Percentiles rank a stretch among this genome's conserved stretches.
Evolutionary conservation across 23 tunicate species (phyloP).

Genomic region (Halocynthia aurantium): DNA sequence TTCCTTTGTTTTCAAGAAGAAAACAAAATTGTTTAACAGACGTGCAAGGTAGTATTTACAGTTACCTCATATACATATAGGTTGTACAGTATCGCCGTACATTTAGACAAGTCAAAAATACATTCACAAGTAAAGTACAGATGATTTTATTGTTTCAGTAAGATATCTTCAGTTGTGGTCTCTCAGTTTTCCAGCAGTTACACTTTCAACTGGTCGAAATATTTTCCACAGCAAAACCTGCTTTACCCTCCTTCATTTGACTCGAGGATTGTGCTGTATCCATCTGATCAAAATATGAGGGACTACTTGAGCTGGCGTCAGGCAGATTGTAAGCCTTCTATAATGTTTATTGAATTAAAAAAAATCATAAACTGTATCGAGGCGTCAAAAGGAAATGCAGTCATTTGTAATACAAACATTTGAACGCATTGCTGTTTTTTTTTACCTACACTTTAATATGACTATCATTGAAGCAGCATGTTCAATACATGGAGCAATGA

Average conservation of each 20-base stretch:
- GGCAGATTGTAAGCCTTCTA: constrained; percentile 69
- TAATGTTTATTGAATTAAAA: too few species aligned
- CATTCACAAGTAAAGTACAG: too few species aligned
- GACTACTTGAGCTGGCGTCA: constrained; percentile 98
- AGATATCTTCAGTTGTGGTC: constrained; percentile 77
- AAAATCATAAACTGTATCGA: background rate
- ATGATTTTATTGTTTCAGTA: constrained; percentile 35
- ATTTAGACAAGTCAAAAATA: background rate
- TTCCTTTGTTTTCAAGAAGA: constrained; percentile 87
- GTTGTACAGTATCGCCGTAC: background rate
- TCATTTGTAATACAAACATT: background rate
- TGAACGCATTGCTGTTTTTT: background rate
- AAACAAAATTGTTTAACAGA: constrained; percentile 64
- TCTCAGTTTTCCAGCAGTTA: constrained; percentile 69
- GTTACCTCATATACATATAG: too few species aligned
- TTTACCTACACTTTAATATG: background rate
- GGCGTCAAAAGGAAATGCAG: background rate
- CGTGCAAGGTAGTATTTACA: constrained; percentile 68
- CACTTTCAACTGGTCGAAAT: constrained; percentile 67
- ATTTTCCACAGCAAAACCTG: constrained; percentile 48
- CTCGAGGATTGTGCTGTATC: constrained; percentile 66
- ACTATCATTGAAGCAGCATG: background rate
- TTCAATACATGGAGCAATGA: too few species aligned
- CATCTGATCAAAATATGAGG: constrained; percentile 61
- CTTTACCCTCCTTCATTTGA: constrained; percentile 92